Evolutionary conservation across 2,797 vertebrate genomes (phyloP), one percentile per base, ranked within the genome.

Genomic region (Ctenopoma kingsleyae): DNA sequence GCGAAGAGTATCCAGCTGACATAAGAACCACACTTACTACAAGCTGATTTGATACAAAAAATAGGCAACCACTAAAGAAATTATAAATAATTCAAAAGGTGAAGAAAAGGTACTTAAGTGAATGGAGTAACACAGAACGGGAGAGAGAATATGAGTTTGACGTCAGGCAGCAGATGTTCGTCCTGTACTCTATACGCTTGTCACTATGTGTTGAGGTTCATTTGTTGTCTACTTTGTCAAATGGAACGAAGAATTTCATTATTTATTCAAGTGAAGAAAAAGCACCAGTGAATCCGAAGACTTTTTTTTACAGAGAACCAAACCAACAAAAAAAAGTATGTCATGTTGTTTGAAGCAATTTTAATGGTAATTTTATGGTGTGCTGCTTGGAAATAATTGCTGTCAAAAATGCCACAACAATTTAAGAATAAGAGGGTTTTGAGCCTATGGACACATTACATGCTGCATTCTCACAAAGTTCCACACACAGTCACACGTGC

Each of bases 371-470:
- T 90, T 88, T 87, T 83, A 81, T 82, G 87, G 78, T 71, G 87
- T 62, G 15, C 71, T 77, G 81, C 87, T 76, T 81, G 81, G 76
- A 92, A 88, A 87, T 86, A 92, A 91, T 85, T 90, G 87, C 86
- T 85, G 85, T 88, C 87, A 85, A 65, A 87, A 84, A 88, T 76
- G 83, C 73, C 77, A 87, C 61, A 79, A 82, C 63, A 82, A 67
- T 64, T 86, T 86, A 81, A 68, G 68, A 67, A 62, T 52, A 65
- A 40, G 60, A 70, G 81, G 36, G 80, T 79, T 78, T 56, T 5
- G 65, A 44, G 64, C 13, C 44, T 43, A 19, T 51, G 58, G 67
- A 80, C 67, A 81, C 15, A 17, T 67, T 36, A 43, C 49, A 57
- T 35, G 63, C 20, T 30, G 22, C 30, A 5, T 70, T 49, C 27